These are phyloP conservation scores for Megaceryle alcyon DNA, from an alignment of 2,797 vertebrate genomes.

Conservation along the genomic window DNA sequence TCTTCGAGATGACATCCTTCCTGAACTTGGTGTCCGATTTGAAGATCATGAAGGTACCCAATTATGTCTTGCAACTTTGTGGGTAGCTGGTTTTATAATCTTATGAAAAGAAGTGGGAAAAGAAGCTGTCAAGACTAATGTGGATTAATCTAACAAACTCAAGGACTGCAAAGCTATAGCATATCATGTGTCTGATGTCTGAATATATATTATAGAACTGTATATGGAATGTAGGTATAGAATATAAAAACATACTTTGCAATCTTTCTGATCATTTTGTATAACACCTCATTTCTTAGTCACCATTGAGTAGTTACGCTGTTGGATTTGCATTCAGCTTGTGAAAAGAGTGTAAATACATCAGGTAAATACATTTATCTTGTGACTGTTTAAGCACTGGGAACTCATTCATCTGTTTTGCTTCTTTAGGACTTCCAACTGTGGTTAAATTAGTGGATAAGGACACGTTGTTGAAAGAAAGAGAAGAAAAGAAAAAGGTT, in stretches of 20 bases:
- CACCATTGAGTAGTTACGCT: background rate
- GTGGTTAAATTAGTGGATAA: conserved; percentile 94
- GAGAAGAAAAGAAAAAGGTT: conserved; percentile 93
- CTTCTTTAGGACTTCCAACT: conserved; percentile 87
- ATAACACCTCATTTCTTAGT: background rate
- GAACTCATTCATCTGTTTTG: background rate
- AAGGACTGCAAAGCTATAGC: background rate
- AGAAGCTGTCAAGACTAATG: background rate
- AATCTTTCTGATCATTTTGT: background rate
- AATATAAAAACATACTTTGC: background rate
- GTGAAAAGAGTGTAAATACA: background rate
- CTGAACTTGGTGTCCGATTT: conserved; percentile 92
- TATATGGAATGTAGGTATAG: background rate
- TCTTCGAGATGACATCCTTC: conserved; percentile 89
- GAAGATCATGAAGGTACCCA: conserved; percentile 95
- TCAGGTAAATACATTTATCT: background rate
- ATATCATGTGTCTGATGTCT: background rate
- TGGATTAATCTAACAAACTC: background rate
- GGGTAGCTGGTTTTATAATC: background rate
- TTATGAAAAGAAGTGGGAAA: background rate
- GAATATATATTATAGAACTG: background rate
- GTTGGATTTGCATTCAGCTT: background rate
- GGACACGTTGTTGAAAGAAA: conserved; percentile 89
- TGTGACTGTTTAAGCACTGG: background rate
- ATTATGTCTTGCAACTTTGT: background rate